Evolutionary conservation across 1,140 invertebrate genomes (phyloP), one percentile per base, ranked within the genome.

Genomic region (Tetramorium parvispinum): DNA sequence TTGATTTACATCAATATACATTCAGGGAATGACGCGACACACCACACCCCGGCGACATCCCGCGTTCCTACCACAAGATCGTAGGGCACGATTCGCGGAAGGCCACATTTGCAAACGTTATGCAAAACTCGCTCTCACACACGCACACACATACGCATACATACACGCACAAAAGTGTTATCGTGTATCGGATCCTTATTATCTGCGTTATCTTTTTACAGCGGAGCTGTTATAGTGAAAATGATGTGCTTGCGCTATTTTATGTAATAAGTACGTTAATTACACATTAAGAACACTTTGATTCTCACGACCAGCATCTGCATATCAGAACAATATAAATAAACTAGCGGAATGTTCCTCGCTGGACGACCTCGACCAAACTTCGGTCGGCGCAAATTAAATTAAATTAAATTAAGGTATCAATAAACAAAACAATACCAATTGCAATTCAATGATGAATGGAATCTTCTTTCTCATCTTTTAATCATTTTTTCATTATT

Each of bases 211-310:
- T 76, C 65, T 78, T 63, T 40, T 65, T 53, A 77, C 37, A 32
- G 10, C 40, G 37, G 11, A 65, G 16, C 21, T 61, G 40, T 78
- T 78, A 40, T 21, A n/a, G n/a, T 43, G n/a, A 86, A 89, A 91
- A 59, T 89, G 24, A 78, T 59, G 32, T 71, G 37, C 24, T 10
- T 32, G 16, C 65, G 57, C 81, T 89, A 63, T 40, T 27, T 88
- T 85, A 78, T 85, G 61, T 53, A 40, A 87, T 89, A 91, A 91
- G 89, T 91, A 91, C 85, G 63, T 81, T 65, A 55, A 66, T 91
- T 83, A 89, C 88, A 55, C 75, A 88, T 88, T 88, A 91, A 90
- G 87, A 91, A 89, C 86, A 91, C 77, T 85, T 89, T 70, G 61
- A 83, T 85, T 88, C 11, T 66, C 51, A 37, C 43, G 57, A 87